Evolutionary conservation across 2,113 vertebrate species (phyloP).

Genomic region (Neogale vison): DNA sequence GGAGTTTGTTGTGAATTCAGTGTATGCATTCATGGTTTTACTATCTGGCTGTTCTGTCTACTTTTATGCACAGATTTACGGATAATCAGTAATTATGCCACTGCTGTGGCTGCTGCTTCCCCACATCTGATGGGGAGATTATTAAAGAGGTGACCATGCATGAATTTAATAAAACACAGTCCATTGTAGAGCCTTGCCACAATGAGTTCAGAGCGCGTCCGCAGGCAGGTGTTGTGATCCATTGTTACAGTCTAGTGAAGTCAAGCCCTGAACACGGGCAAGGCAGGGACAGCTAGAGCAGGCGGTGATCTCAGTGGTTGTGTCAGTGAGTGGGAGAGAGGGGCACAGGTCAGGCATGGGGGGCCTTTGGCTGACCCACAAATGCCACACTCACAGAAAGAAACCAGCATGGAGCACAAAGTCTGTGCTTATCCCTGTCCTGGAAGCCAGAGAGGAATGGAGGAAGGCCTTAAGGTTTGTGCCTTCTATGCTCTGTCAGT

Average conservation of each 20-base stretch:
- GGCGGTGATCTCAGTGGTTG: neutral
- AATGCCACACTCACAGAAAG: neutral
- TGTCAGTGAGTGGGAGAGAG: neutral
- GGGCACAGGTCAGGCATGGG: neutral
- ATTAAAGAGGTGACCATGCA: fast-evolving
- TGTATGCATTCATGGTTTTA: neutral
- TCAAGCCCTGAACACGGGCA: neutral
- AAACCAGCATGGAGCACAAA: fast-evolving
- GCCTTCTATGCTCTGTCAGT: neutral
- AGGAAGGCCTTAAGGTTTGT: fast-evolving
- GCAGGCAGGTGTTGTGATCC: neutral
- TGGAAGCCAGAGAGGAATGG: no score
- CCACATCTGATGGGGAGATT: neutral
- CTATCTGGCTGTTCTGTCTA: neutral
- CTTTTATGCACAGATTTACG: neutral
- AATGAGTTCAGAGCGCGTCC: neutral
- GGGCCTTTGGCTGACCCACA: neutral
- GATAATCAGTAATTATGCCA: neutral
- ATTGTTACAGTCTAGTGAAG: neutral
- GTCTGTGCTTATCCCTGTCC: neutral
- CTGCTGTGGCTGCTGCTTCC: neutral
- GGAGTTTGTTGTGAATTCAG: neutral
- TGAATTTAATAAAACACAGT: neutral
- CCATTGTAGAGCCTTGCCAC: neutral
- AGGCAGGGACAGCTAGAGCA: neutral